Evolutionary conservation across 2,113 vertebrate species (phyloP).

Genomic region (Nannobrachium achirus): DNA sequence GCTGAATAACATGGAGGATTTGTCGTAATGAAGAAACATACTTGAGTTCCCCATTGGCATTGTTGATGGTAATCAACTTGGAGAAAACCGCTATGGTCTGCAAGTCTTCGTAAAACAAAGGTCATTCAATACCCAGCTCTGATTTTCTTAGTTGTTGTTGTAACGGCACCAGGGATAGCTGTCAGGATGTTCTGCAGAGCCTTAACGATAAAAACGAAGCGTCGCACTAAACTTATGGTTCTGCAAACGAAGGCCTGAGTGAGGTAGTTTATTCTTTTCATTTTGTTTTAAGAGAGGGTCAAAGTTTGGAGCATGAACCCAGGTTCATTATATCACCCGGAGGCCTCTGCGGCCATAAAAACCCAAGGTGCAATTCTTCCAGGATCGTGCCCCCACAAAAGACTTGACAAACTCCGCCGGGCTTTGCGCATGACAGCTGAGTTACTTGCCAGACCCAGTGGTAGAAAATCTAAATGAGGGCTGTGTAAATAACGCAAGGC

Average conservation of each 20-base stretch:
- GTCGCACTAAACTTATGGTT: conserved; percentile 25
- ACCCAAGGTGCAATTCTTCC: conserved; percentile 34
- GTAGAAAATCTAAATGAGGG: conserved; percentile 28
- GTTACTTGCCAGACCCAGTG: conserved; percentile 31
- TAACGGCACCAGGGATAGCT: conserved; percentile 14
- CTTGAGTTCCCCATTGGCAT: neutral
- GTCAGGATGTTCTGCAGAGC: conserved; percentile 14
- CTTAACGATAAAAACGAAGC: conserved; percentile 42
- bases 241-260: conserved; percentile 17
- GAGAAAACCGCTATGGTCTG: neutral
- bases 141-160: too few relatives aligned
- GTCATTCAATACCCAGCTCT: too few relatives aligned
- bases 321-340: conserved; percentile 23
- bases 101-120: too few relatives aligned
- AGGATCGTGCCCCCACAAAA: conserved; percentile 9
- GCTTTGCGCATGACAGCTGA: conserved; percentile 27
- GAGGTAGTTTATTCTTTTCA: too few relatives aligned
- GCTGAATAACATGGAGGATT: neutral
- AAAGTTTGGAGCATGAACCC: conserved; percentile 32
- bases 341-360: conserved; percentile 34
- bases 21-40: too few relatives aligned
- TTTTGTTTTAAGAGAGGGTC: conserved; percentile 48
- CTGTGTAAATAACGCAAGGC: conserved; percentile 45
- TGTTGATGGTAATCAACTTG: neutral
- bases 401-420: conserved; percentile 21